Base-by-base conservation (phyloP, 2,113 vertebrate genomes). In the Crotalus horridus region DNA sequence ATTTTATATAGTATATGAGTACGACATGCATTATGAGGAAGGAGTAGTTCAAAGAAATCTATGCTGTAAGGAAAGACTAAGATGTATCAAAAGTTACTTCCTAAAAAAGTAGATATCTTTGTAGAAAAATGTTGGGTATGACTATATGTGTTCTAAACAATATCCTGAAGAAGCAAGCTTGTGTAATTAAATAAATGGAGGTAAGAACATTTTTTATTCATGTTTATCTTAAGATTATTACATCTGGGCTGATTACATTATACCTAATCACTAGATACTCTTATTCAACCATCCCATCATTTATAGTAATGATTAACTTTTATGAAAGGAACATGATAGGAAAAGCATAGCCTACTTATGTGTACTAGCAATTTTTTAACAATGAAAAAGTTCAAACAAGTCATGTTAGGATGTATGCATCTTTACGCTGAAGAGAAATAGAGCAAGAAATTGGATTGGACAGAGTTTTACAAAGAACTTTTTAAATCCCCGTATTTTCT, bases 221-320 rank as follows among this genome's bases (percentile, higher is more conserved):
- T 12, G 3, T 43, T 81, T 81, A 81, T 39, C 7, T 39, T 81
- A 88, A 1, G 48, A 29, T 81, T 88, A 9, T 20, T 51, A 33
- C 15, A 87, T 51, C 56, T 91, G 85, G 21, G 11, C 33, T 69
- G 39, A 74, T 74, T 54, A 74, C 17, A 74, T 26, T 87, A 69
- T 54, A 24, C 21, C 54, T 33, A 58, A 92, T 43, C 43, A 48
- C 48, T 58, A 54, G 20, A 58, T 20, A 58, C 53, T 85, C 58
- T 58, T 48, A 81, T 89, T 89, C 46, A 89, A 92, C 51, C 46
- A 53, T 23, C 15, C 26, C 39, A 87, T 3, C 85, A 93, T 55
- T 56, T 93, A 2, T 7, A 94, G 94, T 95, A 95, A 96, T 95
- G 23, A 92, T 93, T 89, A 94, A 95, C 33, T 74, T 43, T 92